Percentiles rank a stretch among this genome's conserved stretches.
phyloP scores from a whole-genome alignment of 1,140 invertebrate species.

The roundworm (Caenorhabditis elegans) region WBcel235 BX284606.5:10234501-10235000 shows the following conservation, averaged over 20 bases:
- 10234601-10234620: slow-evolving; percentile 35
- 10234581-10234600: slow-evolving; percentile 21
- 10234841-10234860: slow-evolving; percentile 44
- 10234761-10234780: not conserved
- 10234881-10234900: slow-evolving; percentile 39
- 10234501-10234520: too few species aligned
- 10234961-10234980: too few species aligned
- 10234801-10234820: slow-evolving; percentile 27
- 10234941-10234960: too few species aligned
- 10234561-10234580: too few species aligned
- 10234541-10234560: too few species aligned
- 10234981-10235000: too few species aligned
- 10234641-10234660: slow-evolving; percentile 46
- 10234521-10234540: too few species aligned
- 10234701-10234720: slow-evolving; percentile 37
- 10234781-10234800: slow-evolving; percentile 19
- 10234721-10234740: slow-evolving; percentile 39
- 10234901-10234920: slow-evolving; percentile 40
- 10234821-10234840: slow-evolving; percentile 38
- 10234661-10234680: slow-evolving; percentile 24
- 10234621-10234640: slow-evolving; percentile 45
- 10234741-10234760: slow-evolving; percentile 25
- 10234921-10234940: too few species aligned
- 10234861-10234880: slow-evolving; percentile 47
- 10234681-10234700: slow-evolving; percentile 24